Evolutionary conservation across 2,113 vertebrate species (phyloP).

Genomic region (Nibea albiflora): DNA sequence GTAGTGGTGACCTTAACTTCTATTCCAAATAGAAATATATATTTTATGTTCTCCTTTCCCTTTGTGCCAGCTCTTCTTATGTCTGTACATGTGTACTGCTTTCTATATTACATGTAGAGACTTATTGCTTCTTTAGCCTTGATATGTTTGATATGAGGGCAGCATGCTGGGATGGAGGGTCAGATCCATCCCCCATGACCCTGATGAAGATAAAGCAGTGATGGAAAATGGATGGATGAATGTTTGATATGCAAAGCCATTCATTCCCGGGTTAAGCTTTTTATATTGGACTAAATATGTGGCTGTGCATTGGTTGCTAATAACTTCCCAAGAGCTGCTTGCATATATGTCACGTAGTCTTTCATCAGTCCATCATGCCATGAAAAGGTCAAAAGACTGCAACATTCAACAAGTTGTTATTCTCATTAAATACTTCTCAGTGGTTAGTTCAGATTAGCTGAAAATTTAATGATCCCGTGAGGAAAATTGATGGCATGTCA

Average conservation of each 20-base stretch:
- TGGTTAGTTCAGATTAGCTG: constrained; percentile 28
- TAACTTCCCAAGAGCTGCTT: constrained; percentile 1
- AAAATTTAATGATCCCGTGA: constrained; percentile 41
- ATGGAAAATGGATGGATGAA: no score
- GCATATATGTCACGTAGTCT: neutral
- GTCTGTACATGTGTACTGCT: no score
- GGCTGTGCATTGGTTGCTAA: neutral
- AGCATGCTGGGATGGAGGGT: no score
- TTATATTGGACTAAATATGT: neutral
- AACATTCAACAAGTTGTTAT: constrained; percentile 23
- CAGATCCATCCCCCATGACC: no score
- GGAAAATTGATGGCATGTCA: constrained; percentile 42
- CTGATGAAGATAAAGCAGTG: no score
- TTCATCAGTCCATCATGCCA: neutral
- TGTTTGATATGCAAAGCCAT: neutral
- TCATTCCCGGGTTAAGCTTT: neutral
- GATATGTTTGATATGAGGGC: neutral
- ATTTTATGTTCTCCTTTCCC: neutral
- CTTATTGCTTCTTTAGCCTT: no score
- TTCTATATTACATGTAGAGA: no score
- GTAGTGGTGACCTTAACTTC: neutral
- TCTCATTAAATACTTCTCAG: constrained; percentile 47
- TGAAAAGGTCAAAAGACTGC: constrained; percentile 25
- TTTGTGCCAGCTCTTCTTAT: no score
- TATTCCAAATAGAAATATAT: neutral